Conservation (phyloP, 2,113 vertebrate species). For the Mormoops blainvillei region DNA sequence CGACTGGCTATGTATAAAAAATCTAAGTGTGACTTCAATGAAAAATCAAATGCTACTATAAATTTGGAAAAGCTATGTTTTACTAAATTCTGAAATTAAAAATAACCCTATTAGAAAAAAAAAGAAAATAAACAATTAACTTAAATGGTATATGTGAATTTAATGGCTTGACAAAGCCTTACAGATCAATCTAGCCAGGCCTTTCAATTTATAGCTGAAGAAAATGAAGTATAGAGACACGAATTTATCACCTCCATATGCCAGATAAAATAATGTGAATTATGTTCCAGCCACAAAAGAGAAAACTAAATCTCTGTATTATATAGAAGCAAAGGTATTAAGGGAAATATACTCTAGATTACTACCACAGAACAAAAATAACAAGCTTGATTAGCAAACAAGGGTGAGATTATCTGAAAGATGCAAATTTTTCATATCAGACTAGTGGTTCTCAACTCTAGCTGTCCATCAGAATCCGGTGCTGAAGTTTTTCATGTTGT, state of each 20-base stretch:
- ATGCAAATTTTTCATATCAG: neutral
- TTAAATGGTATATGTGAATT: neutral
- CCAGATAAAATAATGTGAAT: neutral
- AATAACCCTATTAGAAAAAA: neutral
- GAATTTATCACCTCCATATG: neutral
- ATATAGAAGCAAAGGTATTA: neutral
- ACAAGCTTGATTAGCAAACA: neutral
- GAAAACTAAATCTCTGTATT: neutral
- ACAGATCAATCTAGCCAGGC: neutral
- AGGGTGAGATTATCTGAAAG: neutral
- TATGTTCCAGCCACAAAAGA: neutral
- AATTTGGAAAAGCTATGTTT: neutral
- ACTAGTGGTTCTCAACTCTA: neutral
- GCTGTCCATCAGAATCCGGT: neutral
- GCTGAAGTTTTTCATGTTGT: neutral
- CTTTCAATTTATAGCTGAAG: neutral
- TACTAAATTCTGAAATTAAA: neutral
- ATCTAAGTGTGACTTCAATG: neutral
- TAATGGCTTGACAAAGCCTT: neutral
- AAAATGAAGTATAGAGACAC: neutral
- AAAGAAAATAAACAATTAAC: neutral
- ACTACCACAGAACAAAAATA: neutral
- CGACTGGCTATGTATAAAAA: neutral
- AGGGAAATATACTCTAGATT: neutral
- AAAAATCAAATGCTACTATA: constrained; percentile 12